Percentiles rank a stretch among this genome's conserved stretches.
phyloP scores from a whole-genome alignment of 1,140 invertebrate genomes.

The Apolygus lucorum region DNA sequence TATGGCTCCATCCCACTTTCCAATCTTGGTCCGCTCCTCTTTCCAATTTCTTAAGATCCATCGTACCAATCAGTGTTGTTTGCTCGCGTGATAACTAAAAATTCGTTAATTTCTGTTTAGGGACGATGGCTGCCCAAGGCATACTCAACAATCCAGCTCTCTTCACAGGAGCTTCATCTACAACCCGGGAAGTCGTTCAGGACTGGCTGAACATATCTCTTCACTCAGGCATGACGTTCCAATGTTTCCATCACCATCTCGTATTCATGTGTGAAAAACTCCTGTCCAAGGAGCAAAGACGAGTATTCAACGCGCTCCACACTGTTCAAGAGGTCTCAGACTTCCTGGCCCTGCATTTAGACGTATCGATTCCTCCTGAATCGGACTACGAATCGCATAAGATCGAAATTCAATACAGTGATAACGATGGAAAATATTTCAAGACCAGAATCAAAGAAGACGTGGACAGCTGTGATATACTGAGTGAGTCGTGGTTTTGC shows the following conservation, averaged over 20 bases:
- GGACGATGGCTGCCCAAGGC: conserved; percentile 81
- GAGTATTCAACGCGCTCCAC: conserved; percentile 68
- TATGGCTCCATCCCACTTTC: no score
- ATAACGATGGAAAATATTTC: conserved; percentile 26
- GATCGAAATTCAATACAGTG: conserved; percentile 11
- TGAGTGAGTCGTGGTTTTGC: conserved; percentile 22
- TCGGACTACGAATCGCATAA: not conserved
- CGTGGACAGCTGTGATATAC: conserved; percentile 9
- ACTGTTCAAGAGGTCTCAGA: conserved; percentile 58
- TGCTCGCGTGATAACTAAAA: no score
- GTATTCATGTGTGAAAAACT: conserved; percentile 86
- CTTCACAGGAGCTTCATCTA: conserved; percentile 59
- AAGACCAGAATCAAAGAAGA: conserved; percentile 18
- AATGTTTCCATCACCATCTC: conserved; percentile 83
- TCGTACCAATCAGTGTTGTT: no score
- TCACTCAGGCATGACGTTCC: conserved; percentile 54
- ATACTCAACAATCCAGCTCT: conserved; percentile 84
- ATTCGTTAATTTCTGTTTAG: no score
- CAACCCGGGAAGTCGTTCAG: conserved; percentile 68
- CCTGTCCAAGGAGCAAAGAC: conserved; percentile 56
- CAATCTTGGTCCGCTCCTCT: no score
- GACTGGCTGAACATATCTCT: conserved; percentile 74
- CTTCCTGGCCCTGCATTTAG: conserved; percentile 46
- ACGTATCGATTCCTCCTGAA: conserved; percentile 22
- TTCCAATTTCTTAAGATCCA: not conserved